phyloP scores from a whole-genome alignment of 2,888 invertebrate genomes.

The Ectemnius continuus region DNA sequence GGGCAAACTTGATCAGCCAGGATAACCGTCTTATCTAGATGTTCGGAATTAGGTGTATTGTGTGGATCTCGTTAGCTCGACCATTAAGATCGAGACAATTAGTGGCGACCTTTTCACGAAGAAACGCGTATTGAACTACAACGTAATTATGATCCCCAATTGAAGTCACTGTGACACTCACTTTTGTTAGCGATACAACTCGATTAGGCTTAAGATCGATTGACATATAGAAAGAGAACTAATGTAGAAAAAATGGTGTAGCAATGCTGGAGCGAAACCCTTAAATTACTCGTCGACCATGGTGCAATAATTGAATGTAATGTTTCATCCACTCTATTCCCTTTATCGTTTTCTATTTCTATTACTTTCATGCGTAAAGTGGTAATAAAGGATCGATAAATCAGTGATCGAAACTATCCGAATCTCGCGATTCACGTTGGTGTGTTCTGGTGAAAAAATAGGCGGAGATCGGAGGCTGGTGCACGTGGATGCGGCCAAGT shows the following conservation, averaged over 20 bases:
- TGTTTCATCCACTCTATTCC: background rate
- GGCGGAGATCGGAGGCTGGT: conserved; percentile 21
- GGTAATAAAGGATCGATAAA: no score
- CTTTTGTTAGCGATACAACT: no score
- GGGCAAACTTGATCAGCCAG: conserved; percentile 62
- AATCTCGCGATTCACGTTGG: background rate
- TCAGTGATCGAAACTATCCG: background rate
- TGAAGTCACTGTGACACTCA: background rate
- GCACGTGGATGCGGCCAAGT: conserved; percentile 49
- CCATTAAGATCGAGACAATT: conserved; percentile 67
- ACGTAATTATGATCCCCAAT: conserved; percentile 22
- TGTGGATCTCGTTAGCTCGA: conserved; percentile 59
- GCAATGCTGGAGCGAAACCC: no score
- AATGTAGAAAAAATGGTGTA: background rate
- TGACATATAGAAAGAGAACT: background rate
- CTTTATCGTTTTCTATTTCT: no score
- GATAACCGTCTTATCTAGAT: conserved; percentile 71
- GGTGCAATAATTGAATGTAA: no score
- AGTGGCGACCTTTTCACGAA: conserved; percentile 19
- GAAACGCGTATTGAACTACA: conserved; percentile 18
- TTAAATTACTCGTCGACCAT: no score
- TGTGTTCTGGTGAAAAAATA: conserved; percentile 3
- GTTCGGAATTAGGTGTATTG: conserved; percentile 67
- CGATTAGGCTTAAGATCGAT: background rate
- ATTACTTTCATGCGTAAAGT: no score